phyloP scores from a whole-genome alignment of 2,797 vertebrate species.

The Catharus ustulatus region DNA sequence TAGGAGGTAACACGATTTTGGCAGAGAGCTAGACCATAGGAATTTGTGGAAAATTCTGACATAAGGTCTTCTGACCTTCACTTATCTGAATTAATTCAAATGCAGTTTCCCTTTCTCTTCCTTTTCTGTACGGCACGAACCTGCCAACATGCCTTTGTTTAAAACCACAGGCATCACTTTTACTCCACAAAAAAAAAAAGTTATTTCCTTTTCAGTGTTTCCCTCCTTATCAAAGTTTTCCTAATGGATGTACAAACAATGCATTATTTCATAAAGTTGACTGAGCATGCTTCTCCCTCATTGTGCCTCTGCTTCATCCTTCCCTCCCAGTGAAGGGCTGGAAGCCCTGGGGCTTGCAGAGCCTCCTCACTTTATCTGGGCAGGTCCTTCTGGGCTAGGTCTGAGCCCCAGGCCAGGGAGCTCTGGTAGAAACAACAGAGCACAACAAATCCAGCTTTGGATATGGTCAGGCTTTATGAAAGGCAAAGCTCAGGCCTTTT shows the following conservation, averaged over 20 bases:
- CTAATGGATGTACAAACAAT: neutral
- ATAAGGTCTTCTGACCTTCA: constrained; percentile 15
- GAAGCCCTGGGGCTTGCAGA: neutral
- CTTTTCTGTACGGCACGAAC: constrained; percentile 17
- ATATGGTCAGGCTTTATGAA: neutral
- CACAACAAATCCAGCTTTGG: neutral
- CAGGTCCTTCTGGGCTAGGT: neutral
- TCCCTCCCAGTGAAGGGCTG: neutral
- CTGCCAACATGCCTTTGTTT: constrained; percentile 29
- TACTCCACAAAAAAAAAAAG: neutral
- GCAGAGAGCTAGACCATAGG: neutral
- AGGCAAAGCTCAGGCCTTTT: neutral
- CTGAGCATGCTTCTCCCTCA: neutral
- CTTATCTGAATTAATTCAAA: constrained; percentile 35
- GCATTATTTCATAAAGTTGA: neutral
- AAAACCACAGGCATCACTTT: constrained; percentile 39
- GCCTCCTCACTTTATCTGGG: neutral
- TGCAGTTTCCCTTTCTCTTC: constrained; percentile 52
- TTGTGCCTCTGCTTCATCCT: neutral
- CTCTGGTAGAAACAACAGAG: neutral
- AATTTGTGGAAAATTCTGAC: constrained; percentile 41
- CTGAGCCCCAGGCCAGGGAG: neutral
- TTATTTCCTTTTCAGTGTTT: constrained; percentile 18
- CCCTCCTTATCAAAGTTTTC: neutral
- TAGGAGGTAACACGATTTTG: neutral